phyloP scores from a whole-genome alignment of 1,140 invertebrate genomes.

The Lerema accius region DNA sequence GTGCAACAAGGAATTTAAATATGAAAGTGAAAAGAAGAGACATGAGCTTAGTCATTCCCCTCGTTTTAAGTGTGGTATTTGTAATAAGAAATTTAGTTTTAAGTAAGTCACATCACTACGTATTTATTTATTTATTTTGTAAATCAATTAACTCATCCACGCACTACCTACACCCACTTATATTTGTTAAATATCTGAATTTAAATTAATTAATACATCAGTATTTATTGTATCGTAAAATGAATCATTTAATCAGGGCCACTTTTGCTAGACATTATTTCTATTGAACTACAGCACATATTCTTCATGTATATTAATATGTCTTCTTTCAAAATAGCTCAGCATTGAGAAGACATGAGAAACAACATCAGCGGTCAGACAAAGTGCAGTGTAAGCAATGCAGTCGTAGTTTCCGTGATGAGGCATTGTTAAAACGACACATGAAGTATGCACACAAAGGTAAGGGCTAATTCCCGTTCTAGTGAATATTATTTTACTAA shows the following conservation, averaged over 20 bases:
- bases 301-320: no score
- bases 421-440: conserved; percentile 63
- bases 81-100: conserved; percentile 72
- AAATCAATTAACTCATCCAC: no score
- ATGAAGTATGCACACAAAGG: conserved; percentile 76
- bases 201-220: no score
- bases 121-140: no score
- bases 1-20: conserved; percentile 69
- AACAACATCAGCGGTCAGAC: conserved; percentile 66
- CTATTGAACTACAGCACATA: no score
- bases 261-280: no score
- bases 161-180: no score
- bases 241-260: no score
- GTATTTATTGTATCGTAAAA: no score
- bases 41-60: conserved; percentile 70
- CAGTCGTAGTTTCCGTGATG: conserved; percentile 60
- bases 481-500: no score
- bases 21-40: conserved; percentile 69
- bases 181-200: no score
- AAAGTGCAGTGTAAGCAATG: conserved; percentile 60
- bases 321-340: conserved; percentile 48
- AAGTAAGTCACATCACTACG: conserved; percentile 55
- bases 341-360: conserved; percentile 67
- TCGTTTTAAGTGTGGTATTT: conserved; percentile 64
- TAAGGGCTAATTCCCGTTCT: conserved; percentile 32